Percentiles rank a stretch among this genome's conserved stretches.
Evolutionary conservation across 2,888 invertebrate species (phyloP).

Genomic region (Muschampia plurimacula): DNA sequence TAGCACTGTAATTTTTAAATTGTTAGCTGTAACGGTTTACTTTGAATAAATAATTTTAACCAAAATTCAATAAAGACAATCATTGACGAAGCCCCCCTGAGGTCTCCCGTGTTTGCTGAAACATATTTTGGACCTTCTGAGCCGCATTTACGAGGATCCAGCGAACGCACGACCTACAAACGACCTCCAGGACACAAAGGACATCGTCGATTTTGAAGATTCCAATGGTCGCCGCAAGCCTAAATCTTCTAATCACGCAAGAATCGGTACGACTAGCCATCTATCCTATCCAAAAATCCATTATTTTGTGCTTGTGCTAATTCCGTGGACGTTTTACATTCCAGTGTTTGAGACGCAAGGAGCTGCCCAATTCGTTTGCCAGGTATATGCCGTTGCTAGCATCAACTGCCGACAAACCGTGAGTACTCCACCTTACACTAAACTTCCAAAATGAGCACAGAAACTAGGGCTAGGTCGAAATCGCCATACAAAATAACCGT

Average conservation of each 20-base stretch:
- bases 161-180: background rate
- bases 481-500: slow-evolving; percentile 10
- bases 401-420: slow-evolving; percentile 13
- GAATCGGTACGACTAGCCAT: background rate
- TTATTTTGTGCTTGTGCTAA: slow-evolving; percentile 10
- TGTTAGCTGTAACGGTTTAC: too few relatives aligned
- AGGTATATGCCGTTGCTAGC: slow-evolving; percentile 18
- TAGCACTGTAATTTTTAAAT: too few relatives aligned
- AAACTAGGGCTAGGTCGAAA: slow-evolving; percentile 4
- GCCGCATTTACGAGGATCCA: background rate
- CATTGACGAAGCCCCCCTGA: too few relatives aligned
- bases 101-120: background rate
- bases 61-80: too few relatives aligned
- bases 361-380: slow-evolving; percentile 10
- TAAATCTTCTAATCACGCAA: background rate
- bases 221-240: background rate
- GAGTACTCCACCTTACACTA: slow-evolving; percentile 22
- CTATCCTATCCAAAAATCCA: slow-evolving; percentile 13
- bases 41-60: too few relatives aligned
- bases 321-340: slow-evolving; percentile 15
- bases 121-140: slow-evolving; percentile 2
- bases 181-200: background rate
- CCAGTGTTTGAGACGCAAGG: slow-evolving; percentile 16
- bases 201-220: background rate
- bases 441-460: slow-evolving; percentile 16